phyloP scores from a whole-genome alignment of 2,113 vertebrate species.

The Oxyruncus cristatus region DNA sequence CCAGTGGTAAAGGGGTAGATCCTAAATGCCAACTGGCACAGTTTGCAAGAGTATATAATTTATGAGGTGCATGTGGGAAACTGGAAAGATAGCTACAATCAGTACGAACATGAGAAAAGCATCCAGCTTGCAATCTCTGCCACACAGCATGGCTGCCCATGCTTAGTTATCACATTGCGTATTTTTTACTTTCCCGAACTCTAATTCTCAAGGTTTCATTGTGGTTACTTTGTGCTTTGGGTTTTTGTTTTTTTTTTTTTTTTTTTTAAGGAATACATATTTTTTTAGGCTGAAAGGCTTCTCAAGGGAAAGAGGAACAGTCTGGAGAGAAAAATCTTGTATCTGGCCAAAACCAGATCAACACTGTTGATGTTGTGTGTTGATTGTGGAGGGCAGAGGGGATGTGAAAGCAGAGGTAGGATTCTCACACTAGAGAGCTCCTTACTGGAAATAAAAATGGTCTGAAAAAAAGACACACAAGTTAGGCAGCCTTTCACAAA shows the following conservation, averaged over 20 bases:
- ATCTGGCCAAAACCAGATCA: not conserved
- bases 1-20: not conserved
- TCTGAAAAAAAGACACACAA: not conserved
- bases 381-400: not conserved
- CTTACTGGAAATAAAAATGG: not conserved
- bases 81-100: slow-evolving; percentile 13
- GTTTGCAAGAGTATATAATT: slow-evolving; percentile 10
- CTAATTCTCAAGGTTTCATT: not conserved
- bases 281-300: not conserved
- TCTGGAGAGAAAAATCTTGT: not conserved
- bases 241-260: too few species aligned
- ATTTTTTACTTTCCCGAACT: slow-evolving; percentile 1
- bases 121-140: slow-evolving; percentile 21
- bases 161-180: not conserved
- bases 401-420: not conserved
- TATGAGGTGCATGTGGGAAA: not conserved
- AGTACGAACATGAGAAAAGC: slow-evolving; percentile 10
- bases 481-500: not conserved
- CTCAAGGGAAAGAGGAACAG: not conserved
- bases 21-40: not conserved
- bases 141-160: not conserved
- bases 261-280: not conserved
- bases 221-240: not conserved
- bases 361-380: not conserved
- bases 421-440: not conserved